A percentile compares a stretch with the other conserved stretches of the same genome.
Conservation (phyloP, 2,113 vertebrate genomes). For the Ovis canadensis region DNA sequence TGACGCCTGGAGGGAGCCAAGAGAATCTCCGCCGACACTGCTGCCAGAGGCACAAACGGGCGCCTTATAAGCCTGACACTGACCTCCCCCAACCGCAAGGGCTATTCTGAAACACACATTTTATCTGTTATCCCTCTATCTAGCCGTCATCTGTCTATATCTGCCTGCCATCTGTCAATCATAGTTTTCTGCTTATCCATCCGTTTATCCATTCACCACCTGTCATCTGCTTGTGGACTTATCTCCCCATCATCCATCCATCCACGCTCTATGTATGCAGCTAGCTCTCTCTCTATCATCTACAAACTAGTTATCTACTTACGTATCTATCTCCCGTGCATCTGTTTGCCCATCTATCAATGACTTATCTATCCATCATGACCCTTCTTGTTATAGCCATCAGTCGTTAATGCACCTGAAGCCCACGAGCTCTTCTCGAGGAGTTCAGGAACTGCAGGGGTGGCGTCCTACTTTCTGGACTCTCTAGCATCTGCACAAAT, state of each 20-base stretch:
- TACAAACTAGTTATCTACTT: not conserved
- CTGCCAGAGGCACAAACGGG: not conserved
- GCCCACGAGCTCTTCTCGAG: not conserved
- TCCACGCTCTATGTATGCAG: fast-evolving
- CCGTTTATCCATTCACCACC: not conserved
- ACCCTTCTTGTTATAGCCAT: not conserved
- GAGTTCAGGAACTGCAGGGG: not conserved
- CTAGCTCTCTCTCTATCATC: not conserved
- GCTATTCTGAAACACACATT: not conserved
- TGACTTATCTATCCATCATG: not conserved
- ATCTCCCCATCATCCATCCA: fast-evolving
- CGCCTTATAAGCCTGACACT: not conserved
- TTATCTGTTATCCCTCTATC: not conserved
- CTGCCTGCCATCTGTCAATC: not conserved
- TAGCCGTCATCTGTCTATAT: not conserved
- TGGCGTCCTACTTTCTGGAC: not conserved
- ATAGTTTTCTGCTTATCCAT: not conserved
- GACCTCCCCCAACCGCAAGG: not conserved
- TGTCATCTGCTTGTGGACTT: no score
- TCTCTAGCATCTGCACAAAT: not conserved
- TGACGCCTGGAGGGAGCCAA: not conserved
- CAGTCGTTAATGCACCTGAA: fast-evolving
- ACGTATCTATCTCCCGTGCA: fast-evolving
- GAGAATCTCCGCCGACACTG: fast-evolving
- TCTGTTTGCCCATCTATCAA: fast-evolving